Conservation (phyloP, 2,797 vertebrate genomes). For the Monodelphis domestica region DNA sequence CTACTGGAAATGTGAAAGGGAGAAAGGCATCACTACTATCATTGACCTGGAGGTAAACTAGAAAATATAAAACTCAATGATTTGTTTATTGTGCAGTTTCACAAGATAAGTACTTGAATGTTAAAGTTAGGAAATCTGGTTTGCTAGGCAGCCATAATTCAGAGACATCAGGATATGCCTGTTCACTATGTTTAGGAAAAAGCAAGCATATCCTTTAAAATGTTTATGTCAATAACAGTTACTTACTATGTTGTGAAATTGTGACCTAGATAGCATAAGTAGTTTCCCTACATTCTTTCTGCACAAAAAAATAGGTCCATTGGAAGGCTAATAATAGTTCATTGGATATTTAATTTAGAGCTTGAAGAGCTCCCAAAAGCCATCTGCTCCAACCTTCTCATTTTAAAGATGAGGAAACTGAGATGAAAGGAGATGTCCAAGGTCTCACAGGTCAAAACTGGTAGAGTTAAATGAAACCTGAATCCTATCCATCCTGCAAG, state of each 20-base stretch:
- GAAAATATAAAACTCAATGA: conserved; percentile 22
- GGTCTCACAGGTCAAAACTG: not conserved
- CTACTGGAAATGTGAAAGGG: conserved; percentile 6
- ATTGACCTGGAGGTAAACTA: not conserved
- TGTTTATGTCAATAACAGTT: not conserved
- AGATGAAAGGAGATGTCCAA: not conserved
- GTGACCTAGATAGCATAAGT: not conserved
- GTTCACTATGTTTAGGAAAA: not conserved
- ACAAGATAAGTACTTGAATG: not conserved
- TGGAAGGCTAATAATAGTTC: not conserved
- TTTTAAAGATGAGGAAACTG: not conserved
- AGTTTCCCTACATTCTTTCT: not conserved
- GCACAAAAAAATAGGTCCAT: not conserved
- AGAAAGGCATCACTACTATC: not conserved
- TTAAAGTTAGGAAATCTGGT: not conserved
- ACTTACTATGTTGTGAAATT: not conserved
- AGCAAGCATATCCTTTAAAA: not conserved
- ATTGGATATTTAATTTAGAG: not conserved
- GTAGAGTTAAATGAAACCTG: not conserved
- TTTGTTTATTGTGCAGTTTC: not conserved
- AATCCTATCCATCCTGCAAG: not conserved
- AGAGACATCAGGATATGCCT: not conserved
- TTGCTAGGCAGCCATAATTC: not conserved
- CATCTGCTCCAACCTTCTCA: not conserved
- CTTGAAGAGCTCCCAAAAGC: not conserved